phyloP scores from a whole-genome alignment of 2,113 vertebrate genomes.

The Furnarius figulus region DNA sequence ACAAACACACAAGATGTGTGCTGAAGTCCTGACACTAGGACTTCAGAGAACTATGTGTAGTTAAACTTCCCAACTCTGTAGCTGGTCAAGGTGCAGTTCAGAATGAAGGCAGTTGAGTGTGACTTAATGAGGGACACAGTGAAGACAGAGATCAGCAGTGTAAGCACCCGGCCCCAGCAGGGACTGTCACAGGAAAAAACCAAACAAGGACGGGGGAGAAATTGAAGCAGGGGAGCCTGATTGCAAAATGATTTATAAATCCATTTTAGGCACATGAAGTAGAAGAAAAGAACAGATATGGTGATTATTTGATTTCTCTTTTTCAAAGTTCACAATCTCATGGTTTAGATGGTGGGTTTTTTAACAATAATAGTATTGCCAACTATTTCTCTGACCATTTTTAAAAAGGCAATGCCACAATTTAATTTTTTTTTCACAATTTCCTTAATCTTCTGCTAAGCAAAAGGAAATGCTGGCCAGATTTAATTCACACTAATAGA shows the following conservation, averaged over 20 bases:
- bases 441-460: background rate
- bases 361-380: background rate
- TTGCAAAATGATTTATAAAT: background rate
- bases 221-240: background rate
- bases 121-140: background rate
- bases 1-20: background rate
- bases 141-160: background rate
- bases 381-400: background rate
- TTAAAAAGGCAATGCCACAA: background rate
- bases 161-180: background rate
- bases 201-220: rapidly evolving
- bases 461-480: background rate
- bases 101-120: background rate
- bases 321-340: background rate
- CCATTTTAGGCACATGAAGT: background rate
- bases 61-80: background rate
- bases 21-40: background rate
- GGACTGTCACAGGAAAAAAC: background rate
- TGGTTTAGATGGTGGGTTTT: background rate
- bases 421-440: background rate
- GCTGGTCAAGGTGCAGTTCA: background rate
- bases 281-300: background rate
- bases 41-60: background rate
- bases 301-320: background rate
- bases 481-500: background rate